These are phyloP conservation scores for Sebastes iracundus DNA, from an alignment of 2,797 vertebrate genomes.

Conservation along the genomic window DNA sequence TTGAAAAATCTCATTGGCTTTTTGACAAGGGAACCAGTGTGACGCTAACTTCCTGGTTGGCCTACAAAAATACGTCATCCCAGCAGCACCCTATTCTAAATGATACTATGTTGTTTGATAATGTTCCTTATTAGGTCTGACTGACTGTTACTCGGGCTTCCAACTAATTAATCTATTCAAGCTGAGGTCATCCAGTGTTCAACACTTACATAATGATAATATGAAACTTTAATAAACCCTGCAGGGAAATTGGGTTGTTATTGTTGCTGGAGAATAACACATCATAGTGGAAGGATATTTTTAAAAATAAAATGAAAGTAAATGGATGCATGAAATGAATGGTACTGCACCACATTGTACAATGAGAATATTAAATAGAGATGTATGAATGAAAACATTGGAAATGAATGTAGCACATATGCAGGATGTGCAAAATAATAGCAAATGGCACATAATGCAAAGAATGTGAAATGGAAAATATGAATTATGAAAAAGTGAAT, in stretches of 20 bases:
- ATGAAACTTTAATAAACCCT: conserved; percentile 67
- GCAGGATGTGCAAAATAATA: background rate
- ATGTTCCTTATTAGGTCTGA: background rate
- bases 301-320: conserved; percentile 18
- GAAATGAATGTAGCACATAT: background rate
- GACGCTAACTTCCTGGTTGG: too few relatives aligned
- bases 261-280: background rate
- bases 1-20: too few relatives aligned
- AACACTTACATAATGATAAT: conserved; percentile 37
- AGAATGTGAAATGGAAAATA: background rate
- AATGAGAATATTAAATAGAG: background rate
- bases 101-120: background rate
- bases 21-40: too few relatives aligned
- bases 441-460: too few relatives aligned
- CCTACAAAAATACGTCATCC: too few relatives aligned
- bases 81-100: background rate
- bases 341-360: background rate
- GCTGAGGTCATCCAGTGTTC: conserved; percentile 31
- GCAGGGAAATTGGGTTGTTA: conserved; percentile 14
- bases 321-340: conserved; percentile 12
- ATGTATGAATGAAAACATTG: background rate
- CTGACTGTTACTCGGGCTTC: background rate
- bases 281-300: background rate
- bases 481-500: background rate
- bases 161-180: conserved; percentile 32